A percentile compares a stretch with the other conserved stretches of the same genome.
These are phyloP conservation scores for Colostygia pectinataria DNA, from an alignment of 2,888 invertebrate genomes.

Conservation along the genomic window DNA sequence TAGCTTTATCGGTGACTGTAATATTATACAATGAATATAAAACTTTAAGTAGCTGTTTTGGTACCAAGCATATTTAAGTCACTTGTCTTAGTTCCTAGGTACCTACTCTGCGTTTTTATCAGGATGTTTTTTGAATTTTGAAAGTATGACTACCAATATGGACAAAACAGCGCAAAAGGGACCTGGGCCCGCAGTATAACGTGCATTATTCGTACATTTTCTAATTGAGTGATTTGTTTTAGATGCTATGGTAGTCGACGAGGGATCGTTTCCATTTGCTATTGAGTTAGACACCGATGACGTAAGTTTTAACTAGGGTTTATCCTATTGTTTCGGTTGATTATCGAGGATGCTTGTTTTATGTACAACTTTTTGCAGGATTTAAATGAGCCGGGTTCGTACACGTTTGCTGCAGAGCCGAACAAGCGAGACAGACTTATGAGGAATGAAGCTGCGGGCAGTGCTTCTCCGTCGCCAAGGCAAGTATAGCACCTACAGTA, in stretches of 20 bases:
- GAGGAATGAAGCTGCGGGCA: slow-evolving; percentile 50
- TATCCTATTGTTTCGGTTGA: neutral
- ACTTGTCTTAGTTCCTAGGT: too few species aligned
- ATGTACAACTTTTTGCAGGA: slow-evolving; percentile 37
- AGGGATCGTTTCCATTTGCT: slow-evolving; percentile 44
- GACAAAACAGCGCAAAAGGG: too few species aligned
- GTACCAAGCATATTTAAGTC: too few species aligned
- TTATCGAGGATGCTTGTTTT: neutral
- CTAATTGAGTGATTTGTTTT: neutral
- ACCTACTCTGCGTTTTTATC: too few species aligned
- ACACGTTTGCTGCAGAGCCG: slow-evolving; percentile 56
- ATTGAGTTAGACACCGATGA: slow-evolving; percentile 49
- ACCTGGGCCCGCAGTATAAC: too few species aligned
- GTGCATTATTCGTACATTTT: too few species aligned
- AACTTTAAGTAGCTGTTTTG: too few species aligned
- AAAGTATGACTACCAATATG: too few species aligned
- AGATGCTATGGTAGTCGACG: slow-evolving; percentile 48
- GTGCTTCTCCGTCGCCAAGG: slow-evolving; percentile 42
- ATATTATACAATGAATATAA: too few species aligned
- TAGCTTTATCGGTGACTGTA: too few species aligned
- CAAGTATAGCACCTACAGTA: too few species aligned
- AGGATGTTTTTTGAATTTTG: too few species aligned
- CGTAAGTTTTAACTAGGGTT: slow-evolving; percentile 36
- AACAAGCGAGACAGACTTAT: slow-evolving; percentile 56
- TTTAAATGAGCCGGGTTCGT: slow-evolving; percentile 47